Base-by-base conservation (phyloP, 2,113 vertebrate species). In the Silurus asotus region DNA sequence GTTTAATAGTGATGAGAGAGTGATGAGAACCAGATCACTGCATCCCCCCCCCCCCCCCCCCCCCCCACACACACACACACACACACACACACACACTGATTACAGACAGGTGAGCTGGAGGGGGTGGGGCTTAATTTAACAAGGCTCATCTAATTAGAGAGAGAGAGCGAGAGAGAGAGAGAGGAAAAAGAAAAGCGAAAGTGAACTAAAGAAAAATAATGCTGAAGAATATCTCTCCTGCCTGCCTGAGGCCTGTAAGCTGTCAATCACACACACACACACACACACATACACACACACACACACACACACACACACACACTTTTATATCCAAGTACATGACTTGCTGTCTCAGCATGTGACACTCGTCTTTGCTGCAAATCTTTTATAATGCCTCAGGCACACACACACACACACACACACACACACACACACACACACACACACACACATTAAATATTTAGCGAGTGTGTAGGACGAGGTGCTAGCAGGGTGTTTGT, bases 351-450 rank as follows among this genome's bases (percentile, higher is more conserved):
- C 84, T 86, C 72, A 23, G 80, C 45, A 23, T 61, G 80, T 83
- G 78, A 82, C 62, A 48, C 70, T 82, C 48, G 8, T 75, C 49
- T 55, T 51, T 59, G 59, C 81, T 72, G 65, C 83, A 82, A 76
- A 88, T 76, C 81, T 85, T 88, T 88, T 61, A 85, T 82, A 82
- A 69, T 28, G 61, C 72, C 72, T 78, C 37, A 23, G 84, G 72
- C 84, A 79, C 84, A 72, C 72, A 59, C 55, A 64, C 80, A 76
- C 83, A 85, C 72, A 82, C 83, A 82, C 87, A 53, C 78, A 19
- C 69, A 48, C 37, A 72, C 37, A 72, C 19, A 75, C 20, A 48
- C 69, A 72, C 69, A 70, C 69, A 72, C 37, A 72, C 5, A 53
- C 20, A 62, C 70, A 25, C 8, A 58, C 17, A 65, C 64, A 37